phyloP scores from a whole-genome alignment of 2,113 vertebrate species.

The Acrocephalus kingi region DNA sequence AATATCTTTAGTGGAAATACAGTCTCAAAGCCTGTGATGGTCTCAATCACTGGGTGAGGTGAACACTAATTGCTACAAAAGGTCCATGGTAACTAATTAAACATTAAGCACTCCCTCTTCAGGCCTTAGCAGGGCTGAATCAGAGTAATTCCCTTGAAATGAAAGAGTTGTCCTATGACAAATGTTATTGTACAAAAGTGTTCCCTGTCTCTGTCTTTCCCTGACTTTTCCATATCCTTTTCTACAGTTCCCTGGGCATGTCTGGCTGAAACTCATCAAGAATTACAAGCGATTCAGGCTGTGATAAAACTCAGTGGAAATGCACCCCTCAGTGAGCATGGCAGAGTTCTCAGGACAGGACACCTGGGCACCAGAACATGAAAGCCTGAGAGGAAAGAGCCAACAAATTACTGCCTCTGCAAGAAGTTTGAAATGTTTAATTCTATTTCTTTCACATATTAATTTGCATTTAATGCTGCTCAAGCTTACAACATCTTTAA shows the following conservation, averaged over 20 bases:
- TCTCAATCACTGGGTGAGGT: not conserved
- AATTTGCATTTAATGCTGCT: not conserved
- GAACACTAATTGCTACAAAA: not conserved
- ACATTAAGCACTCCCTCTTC: not conserved
- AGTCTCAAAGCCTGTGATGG: not conserved
- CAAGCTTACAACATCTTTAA: not conserved
- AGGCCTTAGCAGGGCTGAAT: not conserved
- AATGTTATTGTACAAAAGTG: not conserved
- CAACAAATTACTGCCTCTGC: not conserved
- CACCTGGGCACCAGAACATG: rapidly evolving
- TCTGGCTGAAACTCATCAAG: not conserved
- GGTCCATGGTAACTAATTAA: not conserved
- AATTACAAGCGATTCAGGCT: not conserved
- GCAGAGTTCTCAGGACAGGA: not conserved
- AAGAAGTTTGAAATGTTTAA: not conserved
- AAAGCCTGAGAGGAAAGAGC: not conserved
- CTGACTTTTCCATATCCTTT: not conserved
- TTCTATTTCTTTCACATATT: not conserved
- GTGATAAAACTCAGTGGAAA: not conserved
- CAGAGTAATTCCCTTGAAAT: not conserved
- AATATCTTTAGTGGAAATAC: not conserved
- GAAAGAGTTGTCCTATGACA: not conserved
- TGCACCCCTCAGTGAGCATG: not conserved
- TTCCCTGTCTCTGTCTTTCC: not conserved
- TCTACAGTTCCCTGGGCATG: not conserved